Evolutionary conservation across 2,888 invertebrate genomes (phyloP).

Genomic region (Chalcosyrphus nemorum): DNA sequence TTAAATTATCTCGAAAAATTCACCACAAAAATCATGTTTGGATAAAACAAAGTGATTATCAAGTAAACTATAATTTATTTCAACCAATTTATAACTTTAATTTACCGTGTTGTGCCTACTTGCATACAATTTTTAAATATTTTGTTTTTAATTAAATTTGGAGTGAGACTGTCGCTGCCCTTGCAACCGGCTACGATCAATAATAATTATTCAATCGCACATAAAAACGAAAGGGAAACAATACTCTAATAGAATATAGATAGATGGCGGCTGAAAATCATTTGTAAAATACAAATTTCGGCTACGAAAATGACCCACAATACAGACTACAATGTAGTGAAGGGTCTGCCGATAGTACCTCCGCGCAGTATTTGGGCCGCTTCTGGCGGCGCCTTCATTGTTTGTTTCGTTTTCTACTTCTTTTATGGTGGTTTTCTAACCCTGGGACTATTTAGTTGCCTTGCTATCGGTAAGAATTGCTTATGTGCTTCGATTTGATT

Average conservation of each 20-base stretch:
- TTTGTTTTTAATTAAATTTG: slow-evolving; percentile 3
- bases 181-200: slow-evolving; percentile 51
- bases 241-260: neutral
- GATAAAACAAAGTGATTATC: slow-evolving; percentile 5
- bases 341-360: slow-evolving; percentile 74
- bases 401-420: slow-evolving; percentile 91
- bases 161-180: neutral
- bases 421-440: slow-evolving; percentile 90
- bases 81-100: neutral
- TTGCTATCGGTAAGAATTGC: slow-evolving; percentile 86
- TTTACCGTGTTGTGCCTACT: slow-evolving; percentile 22
- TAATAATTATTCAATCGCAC: slow-evolving; percentile 42
- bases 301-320: slow-evolving; percentile 75
- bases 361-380: slow-evolving; percentile 89
- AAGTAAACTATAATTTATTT: slow-evolving; percentile 2
- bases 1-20: slow-evolving; percentile 19
- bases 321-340: slow-evolving; percentile 78
- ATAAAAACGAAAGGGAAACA: neutral
- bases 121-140: neutral
- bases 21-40: slow-evolving; percentile 36
- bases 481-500: slow-evolving; percentile 7
- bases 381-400: slow-evolving; percentile 88
- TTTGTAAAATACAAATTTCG: neutral
- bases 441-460: slow-evolving; percentile 86
- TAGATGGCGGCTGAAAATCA: no score